Conservation (phyloP, 2,113 vertebrate genomes). For the Myrmecobius fasciatus region DNA sequence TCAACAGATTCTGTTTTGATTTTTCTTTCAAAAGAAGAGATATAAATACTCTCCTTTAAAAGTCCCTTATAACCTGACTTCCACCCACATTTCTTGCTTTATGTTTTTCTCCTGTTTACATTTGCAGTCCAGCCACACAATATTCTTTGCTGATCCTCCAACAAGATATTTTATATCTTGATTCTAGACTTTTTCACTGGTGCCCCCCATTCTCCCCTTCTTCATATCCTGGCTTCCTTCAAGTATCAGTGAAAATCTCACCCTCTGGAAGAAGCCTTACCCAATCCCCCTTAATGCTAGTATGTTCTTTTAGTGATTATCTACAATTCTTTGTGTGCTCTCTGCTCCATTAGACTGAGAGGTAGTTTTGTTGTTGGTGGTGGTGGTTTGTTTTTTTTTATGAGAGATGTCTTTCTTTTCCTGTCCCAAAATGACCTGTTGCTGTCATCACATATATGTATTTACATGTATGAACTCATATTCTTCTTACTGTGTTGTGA, state of each 20-base stretch:
- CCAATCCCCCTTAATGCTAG: not conserved
- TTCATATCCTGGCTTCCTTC: not conserved
- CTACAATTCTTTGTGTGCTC: not conserved
- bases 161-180: not conserved
- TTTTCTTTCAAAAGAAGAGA: not conserved
- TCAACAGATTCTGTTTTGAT: not conserved
- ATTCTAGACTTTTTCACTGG: not conserved
- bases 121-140: not conserved
- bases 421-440: not conserved
- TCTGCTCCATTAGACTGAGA: not conserved
- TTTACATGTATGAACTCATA: not conserved
- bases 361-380: too few species aligned
- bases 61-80: not conserved
- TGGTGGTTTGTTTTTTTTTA: not conserved
- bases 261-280: not conserved
- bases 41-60: not conserved
- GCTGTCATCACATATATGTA: not conserved
- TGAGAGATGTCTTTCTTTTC: too few species aligned
- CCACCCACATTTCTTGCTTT: not conserved
- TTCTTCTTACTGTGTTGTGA: too few species aligned
- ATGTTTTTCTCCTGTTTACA: not conserved
- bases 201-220: not conserved
- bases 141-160: not conserved
- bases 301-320: too few species aligned
- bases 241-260: not conserved